Percentiles rank a stretch among this genome's conserved stretches.
Conservation (phyloP, 2,797 vertebrate species). For the Bradypus variegatus region DNA sequence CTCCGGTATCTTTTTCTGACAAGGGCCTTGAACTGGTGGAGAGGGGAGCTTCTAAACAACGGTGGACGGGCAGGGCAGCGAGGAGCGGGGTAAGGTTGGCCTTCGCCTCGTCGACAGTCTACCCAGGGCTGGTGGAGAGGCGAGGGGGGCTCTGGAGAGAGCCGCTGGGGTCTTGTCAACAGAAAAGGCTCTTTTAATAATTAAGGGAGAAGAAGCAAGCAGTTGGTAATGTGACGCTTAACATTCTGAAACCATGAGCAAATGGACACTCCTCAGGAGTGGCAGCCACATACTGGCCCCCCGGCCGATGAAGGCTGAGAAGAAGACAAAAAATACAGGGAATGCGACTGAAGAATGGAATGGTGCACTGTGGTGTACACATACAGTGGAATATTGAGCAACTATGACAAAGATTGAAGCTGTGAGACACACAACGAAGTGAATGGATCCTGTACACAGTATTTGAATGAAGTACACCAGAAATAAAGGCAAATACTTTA, state of each 20-base stretch:
- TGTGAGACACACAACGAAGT: no score
- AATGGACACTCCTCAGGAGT: not conserved
- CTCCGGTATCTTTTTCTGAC: not conserved
- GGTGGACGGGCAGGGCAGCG: rapidly evolving
- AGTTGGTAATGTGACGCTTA: not conserved
- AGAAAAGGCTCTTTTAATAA: conserved; percentile 41
- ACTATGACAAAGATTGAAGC: no score
- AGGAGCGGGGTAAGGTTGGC: not conserved
- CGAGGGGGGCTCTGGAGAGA: not conserved
- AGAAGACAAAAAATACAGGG: no score
- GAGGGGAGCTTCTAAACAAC: not conserved
- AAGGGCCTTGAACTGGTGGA: not conserved
- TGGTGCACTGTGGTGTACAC: no score
- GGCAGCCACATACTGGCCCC: not conserved
- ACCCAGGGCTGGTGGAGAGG: not conserved
- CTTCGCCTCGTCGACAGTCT: not conserved
- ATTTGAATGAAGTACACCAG: no score
- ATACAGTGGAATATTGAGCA: no score
- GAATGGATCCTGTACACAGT: no score
- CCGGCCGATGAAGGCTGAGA: not conserved
- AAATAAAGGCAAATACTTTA: no score
- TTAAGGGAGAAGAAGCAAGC: not conserved
- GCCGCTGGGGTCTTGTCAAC: not conserved
- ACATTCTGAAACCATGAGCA: not conserved
- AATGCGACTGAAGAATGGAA: no score